Evolutionary conservation across 35 echinoderm and acorn worm genomes (phyloP).

Genomic region (Heliocidaris tuberculata): DNA sequence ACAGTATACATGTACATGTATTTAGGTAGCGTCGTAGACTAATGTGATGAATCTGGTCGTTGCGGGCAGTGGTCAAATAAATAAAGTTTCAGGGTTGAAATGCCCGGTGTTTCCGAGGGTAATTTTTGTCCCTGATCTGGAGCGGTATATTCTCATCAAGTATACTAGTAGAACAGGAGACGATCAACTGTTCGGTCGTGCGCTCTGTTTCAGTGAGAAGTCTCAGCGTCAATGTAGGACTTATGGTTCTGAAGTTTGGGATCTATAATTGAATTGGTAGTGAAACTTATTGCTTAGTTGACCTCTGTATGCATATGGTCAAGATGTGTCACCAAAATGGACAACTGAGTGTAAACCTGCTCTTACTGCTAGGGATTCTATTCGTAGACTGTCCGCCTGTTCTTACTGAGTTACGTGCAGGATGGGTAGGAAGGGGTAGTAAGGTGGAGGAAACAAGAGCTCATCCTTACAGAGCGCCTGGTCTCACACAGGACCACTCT

Average conservation of each 20-base stretch:
- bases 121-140: neutral
- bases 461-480: neutral
- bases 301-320: neutral
- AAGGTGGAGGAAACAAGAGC: neutral
- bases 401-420: neutral
- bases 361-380: neutral
- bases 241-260: neutral
- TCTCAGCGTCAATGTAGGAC: neutral
- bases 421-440: neutral
- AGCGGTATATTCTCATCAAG: neutral
- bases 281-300: neutral
- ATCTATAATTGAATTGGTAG: neutral
- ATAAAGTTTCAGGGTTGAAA: neutral
- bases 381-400: neutral
- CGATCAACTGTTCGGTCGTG: neutral
- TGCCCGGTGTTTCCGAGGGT: neutral
- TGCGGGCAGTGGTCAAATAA: slow-evolving; percentile 1
- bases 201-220: neutral
- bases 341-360: neutral
- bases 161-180: neutral
- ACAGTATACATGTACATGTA: neutral
- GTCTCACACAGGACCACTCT: neutral
- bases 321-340: neutral
- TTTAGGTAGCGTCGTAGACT: neutral
- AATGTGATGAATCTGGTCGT: neutral